These are phyloP conservation scores for Alviniconcha marisindica DNA, from an alignment of 1,140 invertebrate species.

Conservation along the genomic window DNA sequence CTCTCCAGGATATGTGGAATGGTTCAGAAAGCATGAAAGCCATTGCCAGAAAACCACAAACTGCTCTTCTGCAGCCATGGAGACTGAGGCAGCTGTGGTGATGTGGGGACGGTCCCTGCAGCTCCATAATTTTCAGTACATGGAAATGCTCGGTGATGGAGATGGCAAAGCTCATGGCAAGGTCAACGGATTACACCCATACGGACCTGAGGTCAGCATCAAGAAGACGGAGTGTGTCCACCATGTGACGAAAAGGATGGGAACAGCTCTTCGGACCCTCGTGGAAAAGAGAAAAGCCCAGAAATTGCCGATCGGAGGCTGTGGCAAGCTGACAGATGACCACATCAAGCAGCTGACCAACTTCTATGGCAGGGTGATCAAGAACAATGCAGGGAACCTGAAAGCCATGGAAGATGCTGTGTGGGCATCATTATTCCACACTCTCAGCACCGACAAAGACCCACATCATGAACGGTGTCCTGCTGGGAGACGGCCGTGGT, in stretches of 20 bases:
- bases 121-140: constrained; percentile 18
- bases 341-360: constrained; percentile 13
- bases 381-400: constrained; percentile 29
- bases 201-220: background rate
- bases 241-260: constrained; percentile 37
- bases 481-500: constrained; percentile 11
- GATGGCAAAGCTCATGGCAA: constrained; percentile 1
- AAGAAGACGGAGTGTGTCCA: constrained; percentile 38
- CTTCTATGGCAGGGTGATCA: constrained; percentile 36
- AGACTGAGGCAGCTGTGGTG: background rate
- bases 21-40: constrained; percentile 20
- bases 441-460: constrained; percentile 22
- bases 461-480: constrained; percentile 27
- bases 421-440: constrained; percentile 35
- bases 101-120: constrained; percentile 26
- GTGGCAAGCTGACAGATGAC: constrained; percentile 33
- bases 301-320: constrained; percentile 18
- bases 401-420: constrained; percentile 20
- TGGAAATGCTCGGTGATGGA: constrained; percentile 37
- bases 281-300: constrained; percentile 17
- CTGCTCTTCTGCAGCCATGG: constrained; percentile 5
- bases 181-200: background rate
- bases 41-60: background rate
- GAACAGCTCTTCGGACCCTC: constrained; percentile 20
- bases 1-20: constrained; percentile 1